Base-by-base conservation (phyloP, 53 echinoderm and acorn worm genomes). In the Stichopus horrens region DNA sequence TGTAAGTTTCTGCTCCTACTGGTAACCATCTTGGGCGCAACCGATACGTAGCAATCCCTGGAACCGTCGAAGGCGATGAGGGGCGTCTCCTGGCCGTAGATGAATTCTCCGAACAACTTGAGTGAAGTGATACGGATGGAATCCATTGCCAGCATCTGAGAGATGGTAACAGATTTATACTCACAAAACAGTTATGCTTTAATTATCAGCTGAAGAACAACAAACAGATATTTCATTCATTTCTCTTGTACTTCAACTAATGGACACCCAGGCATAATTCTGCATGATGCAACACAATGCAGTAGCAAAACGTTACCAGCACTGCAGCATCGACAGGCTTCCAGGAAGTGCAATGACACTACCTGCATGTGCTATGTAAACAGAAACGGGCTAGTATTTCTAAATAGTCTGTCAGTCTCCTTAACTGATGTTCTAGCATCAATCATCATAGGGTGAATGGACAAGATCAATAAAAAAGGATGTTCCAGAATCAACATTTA, bases 1-100 rank as follows among this genome's bases (percentile, higher is more conserved):
- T 56, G 81, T 4, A 56, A 22, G 20, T 52, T 66, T 16, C 37
- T 65, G 21, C 23, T 10, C 21, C 52, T 52, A 52, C 87, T 80
- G 9, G 63, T 58, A 7, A 88, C 66, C 18, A 66, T 85, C 58
- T 93, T 88, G 6, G 99, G 94, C 23, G 94, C 99, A 19, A 94
- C 84, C 0, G 99, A 99, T 55, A 96, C 54, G 87, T 96, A 99
- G 73, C 94, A 89, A 13, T 92, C 91, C 11, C 91, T 95, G 78
- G 91, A 71, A 14, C 93, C 94, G 57, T 92, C 88, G 90, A 92
- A 99, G 23, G 93, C 90, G 65, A 99, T 73, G 7, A 99, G 87
- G 2, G 99, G 99, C 0, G 93, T 93, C 91, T 99, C 99, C n/a
- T 93, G 94, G 11, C 99, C 99, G 55, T 93, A 93, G 83, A 96